Percentiles rank a stretch among this genome's conserved stretches.
These are phyloP conservation scores for Chondrosia reniformis DNA, from an alignment of 37 sponge, comb jelly and placozoan species.

Conservation along the genomic window DNA sequence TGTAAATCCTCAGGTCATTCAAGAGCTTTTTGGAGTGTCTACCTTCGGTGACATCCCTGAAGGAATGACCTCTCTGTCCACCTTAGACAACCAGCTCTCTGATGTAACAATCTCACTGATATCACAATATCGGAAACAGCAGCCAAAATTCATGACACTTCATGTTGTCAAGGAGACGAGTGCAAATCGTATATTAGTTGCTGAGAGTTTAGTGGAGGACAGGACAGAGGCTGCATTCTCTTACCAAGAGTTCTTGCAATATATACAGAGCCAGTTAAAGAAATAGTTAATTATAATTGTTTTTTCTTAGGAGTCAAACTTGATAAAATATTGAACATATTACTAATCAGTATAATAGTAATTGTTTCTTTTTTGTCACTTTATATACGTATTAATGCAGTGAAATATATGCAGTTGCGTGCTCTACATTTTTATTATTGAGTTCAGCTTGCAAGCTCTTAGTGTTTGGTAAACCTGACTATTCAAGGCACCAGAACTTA, in stretches of 20 bases:
- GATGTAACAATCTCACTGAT: slow-evolving; percentile 34
- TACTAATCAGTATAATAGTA: not conserved
- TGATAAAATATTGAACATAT: not conserved
- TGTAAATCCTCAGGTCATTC: slow-evolving; percentile 41
- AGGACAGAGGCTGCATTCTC: slow-evolving; percentile 82
- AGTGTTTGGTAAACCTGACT: too few relatives aligned
- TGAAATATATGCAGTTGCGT: not conserved
- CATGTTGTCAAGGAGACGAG: slow-evolving; percentile 81
- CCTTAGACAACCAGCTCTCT: slow-evolving; percentile 47
- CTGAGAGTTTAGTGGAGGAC: slow-evolving; percentile 88
- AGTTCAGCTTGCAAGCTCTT: too few relatives aligned
- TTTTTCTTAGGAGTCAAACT: not conserved
- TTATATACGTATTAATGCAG: not conserved
- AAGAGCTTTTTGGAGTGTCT: slow-evolving; percentile 62
- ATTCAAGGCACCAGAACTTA: too few relatives aligned
- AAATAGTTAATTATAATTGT: slow-evolving; percentile 26
- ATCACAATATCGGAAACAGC: slow-evolving; percentile 26
- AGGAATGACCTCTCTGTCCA: slow-evolving; percentile 37
- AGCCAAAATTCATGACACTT: slow-evolving; percentile 59
- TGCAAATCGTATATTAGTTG: slow-evolving; percentile 54
- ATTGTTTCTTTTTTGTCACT: not conserved
- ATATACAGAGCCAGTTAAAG: slow-evolving; percentile 47
- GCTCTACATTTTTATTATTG: not conserved
- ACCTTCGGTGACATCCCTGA: slow-evolving; percentile 68
- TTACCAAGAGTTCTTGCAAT: slow-evolving; percentile 84